Evolutionary conservation across 2,797 vertebrate species (phyloP).

Genomic region (Pipistrellus nathusii): DNA sequence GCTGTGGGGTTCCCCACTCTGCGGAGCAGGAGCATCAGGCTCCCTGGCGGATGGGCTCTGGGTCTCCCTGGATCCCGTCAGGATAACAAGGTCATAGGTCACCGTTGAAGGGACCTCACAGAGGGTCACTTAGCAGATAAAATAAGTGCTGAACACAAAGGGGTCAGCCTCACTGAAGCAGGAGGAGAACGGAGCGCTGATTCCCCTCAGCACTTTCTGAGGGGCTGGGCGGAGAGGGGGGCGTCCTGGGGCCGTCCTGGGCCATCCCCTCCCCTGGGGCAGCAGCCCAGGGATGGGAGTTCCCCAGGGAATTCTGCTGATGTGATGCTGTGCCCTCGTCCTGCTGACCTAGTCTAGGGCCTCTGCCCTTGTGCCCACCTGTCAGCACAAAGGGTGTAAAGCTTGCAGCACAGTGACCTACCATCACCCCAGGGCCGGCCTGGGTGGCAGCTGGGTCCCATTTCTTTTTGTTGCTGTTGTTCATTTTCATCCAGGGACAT

Average conservation of each 20-base stretch:
- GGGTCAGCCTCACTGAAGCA: background rate
- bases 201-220: accelerated
- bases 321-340: accelerated
- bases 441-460: accelerated
- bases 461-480: background rate
- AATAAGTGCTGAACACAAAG: background rate
- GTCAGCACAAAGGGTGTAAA: background rate
- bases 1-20: background rate
- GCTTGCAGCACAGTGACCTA: background rate
- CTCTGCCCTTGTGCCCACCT: background rate
- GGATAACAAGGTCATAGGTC: accelerated
- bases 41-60: background rate
- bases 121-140: background rate
- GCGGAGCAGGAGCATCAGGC: background rate
- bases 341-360: background rate
- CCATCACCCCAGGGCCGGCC: accelerated
- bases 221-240: no score
- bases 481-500: no score
- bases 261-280: background rate
- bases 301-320: accelerated
- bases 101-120: background rate
- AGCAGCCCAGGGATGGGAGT: background rate
- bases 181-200: background rate
- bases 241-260: accelerated
- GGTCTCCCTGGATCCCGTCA: background rate